Percentiles rank a stretch among this genome's conserved stretches.
These are phyloP conservation scores for Pseudocheirus occidentalis DNA, from an alignment of 2,797 vertebrate species.

Conservation along the genomic window DNA sequence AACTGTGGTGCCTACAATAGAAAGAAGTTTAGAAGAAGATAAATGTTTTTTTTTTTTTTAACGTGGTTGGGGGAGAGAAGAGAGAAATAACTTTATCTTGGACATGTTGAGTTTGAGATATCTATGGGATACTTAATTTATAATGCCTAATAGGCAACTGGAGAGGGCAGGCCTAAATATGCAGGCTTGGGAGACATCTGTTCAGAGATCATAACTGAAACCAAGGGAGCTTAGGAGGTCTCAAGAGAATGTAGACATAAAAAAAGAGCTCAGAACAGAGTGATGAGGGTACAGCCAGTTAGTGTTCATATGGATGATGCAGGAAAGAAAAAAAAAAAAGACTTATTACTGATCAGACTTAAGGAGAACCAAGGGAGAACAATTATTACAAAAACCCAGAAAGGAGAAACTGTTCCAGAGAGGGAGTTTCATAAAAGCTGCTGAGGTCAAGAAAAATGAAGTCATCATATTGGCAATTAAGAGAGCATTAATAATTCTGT, in stretches of 20 bases:
- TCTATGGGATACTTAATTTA: neutral
- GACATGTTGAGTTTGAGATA: neutral
- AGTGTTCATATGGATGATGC: neutral
- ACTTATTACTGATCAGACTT: neutral
- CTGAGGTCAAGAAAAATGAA: neutral
- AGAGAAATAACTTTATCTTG: neutral
- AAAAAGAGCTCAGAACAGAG: neutral
- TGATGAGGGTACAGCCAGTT: neutral
- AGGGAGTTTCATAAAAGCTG: neutral
- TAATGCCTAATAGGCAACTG: neutral
- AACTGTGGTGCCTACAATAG: neutral
- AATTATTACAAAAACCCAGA: neutral
- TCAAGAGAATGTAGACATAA: neutral
- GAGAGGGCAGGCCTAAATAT: neutral
- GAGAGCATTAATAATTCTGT: neutral
- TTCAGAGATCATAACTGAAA: neutral
- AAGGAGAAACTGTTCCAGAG: neutral
- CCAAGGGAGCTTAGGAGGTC: neutral
- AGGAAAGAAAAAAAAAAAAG: neutral
- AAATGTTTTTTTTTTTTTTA: too few species aligned
- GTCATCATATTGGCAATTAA: neutral
- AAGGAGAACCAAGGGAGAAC: neutral
- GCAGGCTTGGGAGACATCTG: neutral
- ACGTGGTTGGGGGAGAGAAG: neutral
- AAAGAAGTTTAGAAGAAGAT: neutral